Percentiles rank a stretch among this genome's conserved stretches.
Conservation (phyloP, 2,797 vertebrate genomes). For the Cercopithecus diana region DNA sequence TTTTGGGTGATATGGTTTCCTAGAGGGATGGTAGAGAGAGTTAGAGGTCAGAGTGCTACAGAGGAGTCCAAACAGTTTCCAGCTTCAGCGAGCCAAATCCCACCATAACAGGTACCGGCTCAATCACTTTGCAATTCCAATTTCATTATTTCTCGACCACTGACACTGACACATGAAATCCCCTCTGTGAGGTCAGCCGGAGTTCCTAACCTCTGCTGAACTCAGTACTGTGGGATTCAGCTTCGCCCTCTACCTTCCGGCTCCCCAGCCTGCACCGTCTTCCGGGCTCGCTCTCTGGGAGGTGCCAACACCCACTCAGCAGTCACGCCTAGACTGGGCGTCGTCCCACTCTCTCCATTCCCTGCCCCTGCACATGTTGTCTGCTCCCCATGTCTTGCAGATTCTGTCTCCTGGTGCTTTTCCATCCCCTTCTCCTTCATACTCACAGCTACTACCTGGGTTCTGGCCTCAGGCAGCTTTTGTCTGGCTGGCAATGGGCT, state of each 20-base stretch:
- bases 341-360: neutral
- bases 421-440: neutral
- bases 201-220: neutral
- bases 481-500: neutral
- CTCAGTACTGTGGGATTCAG: neutral
- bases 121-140: neutral
- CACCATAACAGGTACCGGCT: neutral
- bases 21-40: constrained; percentile 78
- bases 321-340: neutral
- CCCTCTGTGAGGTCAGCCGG: neutral
- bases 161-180: neutral
- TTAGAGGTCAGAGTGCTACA: neutral
- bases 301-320: too few relatives aligned
- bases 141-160: neutral
- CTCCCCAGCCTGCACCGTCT: neutral
- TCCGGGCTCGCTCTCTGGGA: neutral
- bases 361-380: neutral
- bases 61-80: neutral
- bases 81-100: neutral
- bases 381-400: neutral
- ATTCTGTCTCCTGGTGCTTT: neutral
- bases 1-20: constrained; percentile 93
- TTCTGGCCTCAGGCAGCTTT: neutral
- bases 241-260: neutral
- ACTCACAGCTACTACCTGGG: neutral